Base-by-base conservation (phyloP, 2,113 vertebrate species). In the Catharus bicknelli region DNA sequence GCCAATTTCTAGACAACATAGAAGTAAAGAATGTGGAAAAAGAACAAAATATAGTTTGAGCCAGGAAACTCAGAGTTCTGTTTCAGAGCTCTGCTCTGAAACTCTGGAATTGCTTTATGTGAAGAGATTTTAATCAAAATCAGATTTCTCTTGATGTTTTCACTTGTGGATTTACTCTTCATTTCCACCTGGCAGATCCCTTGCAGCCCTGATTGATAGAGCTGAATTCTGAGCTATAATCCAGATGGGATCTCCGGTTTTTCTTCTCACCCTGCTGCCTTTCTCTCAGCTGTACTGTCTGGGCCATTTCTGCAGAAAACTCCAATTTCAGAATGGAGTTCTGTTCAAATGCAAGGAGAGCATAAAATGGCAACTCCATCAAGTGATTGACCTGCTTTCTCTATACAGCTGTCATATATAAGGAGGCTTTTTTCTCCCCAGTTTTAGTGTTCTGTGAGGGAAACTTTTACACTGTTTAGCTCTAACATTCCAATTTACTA, bases 81-180 rank as follows among this genome's bases (percentile, higher is more conserved):
- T 54, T 78, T 78, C 45, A 43, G 30, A 91, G 61, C 61, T 91
- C n/a, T 94, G 30, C 27, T 68, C n/a, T 38, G 47, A 74, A 32
- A 27, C 20, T 59, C 70, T 82, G 14, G 10, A 43, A n/a, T 40
- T 82, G 27, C 43, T 61, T 79, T 81, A 63, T 77, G 19, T 53
- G 68, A 91, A 61, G n/a, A 88, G 40, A 91, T 90, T 88, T 91
- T 76, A 76, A 88, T 73, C 11, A 93, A 91, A 88, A 91, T 66
- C 43, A 58, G 61, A 40, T 54, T 92, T 87, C 68, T 80, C n/a
- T 48, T 83, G 57, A 26, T 45, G 19, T 79, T 79, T 81, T 89
- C 70, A 67, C 81, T 36, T 67, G n/a, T 72, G 81, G 57, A 53
- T 87, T 72, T 95, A 57, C 26, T 84, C 42, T 74, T 79, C 29